phyloP scores from a whole-genome alignment of 2,113 vertebrate genomes.

The Percopsis transmontana region DNA sequence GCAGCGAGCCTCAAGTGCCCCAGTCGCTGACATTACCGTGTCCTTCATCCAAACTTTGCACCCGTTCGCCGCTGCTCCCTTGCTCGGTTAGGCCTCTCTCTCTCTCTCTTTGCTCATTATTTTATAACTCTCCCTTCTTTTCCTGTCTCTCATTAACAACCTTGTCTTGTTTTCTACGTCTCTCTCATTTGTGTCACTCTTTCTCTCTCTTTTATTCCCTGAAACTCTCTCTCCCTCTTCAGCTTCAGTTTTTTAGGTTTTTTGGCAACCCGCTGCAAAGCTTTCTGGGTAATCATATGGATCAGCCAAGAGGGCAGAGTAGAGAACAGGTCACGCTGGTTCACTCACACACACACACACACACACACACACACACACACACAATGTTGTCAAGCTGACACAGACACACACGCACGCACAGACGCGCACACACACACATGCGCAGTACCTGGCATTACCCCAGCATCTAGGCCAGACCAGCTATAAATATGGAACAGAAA shows the following conservation, averaged over 20 bases:
- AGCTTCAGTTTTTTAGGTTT: not conserved
- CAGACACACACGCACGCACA: constrained; percentile 41
- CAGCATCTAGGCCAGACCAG: constrained; percentile 67
- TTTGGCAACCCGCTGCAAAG: constrained; percentile 36
- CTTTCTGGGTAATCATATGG: constrained; percentile 49
- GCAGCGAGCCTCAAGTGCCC: constrained; percentile 76
- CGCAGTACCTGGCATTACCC: constrained; percentile 46
- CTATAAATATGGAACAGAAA: constrained; percentile 68
- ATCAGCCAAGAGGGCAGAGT: constrained; percentile 50
- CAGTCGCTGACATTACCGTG: constrained; percentile 84
- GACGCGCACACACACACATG: constrained; percentile 45
- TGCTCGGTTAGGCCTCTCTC: constrained; percentile 20
- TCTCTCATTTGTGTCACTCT: constrained; percentile 54
- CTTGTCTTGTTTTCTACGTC: constrained; percentile 24
- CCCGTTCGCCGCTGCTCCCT: constrained; percentile 65
- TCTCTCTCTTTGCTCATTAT: constrained; percentile 50
- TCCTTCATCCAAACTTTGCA: constrained; percentile 83
- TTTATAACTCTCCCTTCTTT: constrained; percentile 44
- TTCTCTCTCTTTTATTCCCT: constrained; percentile 36
- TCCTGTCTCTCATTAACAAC: constrained; percentile 46
- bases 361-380: constrained; percentile 43
- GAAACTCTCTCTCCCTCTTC: not conserved
- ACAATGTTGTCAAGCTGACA: not conserved
- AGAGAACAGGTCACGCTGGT: constrained; percentile 53
- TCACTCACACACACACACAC: constrained; percentile 38